A percentile compares a stretch with the other conserved stretches of the same genome.
Conservation (phyloP, 2,888 invertebrate species). For the Macaria notata region DNA sequence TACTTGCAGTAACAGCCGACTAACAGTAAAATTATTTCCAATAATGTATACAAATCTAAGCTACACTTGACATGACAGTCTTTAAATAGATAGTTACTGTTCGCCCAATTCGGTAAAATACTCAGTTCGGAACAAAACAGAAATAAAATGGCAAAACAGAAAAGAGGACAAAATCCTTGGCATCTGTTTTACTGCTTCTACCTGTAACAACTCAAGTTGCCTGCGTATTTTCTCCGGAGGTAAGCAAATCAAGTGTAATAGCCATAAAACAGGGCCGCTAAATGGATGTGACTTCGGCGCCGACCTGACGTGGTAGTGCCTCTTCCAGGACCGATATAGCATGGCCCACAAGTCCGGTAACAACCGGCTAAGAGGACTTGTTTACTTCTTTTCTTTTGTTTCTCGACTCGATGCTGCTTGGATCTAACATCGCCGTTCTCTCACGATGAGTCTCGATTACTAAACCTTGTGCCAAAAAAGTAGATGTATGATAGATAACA, state of each 20-base stretch:
- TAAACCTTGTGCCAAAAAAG: conserved; percentile 30
- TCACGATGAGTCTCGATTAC: conserved; percentile 19
- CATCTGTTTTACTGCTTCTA: conserved; percentile 3
- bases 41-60: too few relatives aligned
- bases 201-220: conserved; percentile 8
- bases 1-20: too few relatives aligned
- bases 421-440: conserved; percentile 26
- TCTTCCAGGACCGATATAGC: conserved; percentile 44
- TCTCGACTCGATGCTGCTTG: conserved; percentile 38
- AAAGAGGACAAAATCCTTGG: too few relatives aligned
- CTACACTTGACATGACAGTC: too few relatives aligned
- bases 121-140: too few relatives aligned
- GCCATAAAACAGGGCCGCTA: conserved; percentile 35
- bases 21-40: too few relatives aligned
- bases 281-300: conserved; percentile 48
- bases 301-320: conserved; percentile 17
- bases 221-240: conserved; percentile 9
- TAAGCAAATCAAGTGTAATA: conserved; percentile 27
- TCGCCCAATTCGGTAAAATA: too few relatives aligned
- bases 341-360: conserved; percentile 47
- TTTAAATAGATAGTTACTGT: too few relatives aligned
- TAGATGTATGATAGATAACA: conserved; percentile 28
- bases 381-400: conserved; percentile 56
- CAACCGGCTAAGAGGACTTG: conserved; percentile 46
- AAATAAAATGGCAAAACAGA: too few relatives aligned